A percentile compares a stretch with the other conserved stretches of the same genome.
These are phyloP conservation scores for Apomyelois bistriatella DNA, from an alignment of 2,888 invertebrate species.

Conservation along the genomic window DNA sequence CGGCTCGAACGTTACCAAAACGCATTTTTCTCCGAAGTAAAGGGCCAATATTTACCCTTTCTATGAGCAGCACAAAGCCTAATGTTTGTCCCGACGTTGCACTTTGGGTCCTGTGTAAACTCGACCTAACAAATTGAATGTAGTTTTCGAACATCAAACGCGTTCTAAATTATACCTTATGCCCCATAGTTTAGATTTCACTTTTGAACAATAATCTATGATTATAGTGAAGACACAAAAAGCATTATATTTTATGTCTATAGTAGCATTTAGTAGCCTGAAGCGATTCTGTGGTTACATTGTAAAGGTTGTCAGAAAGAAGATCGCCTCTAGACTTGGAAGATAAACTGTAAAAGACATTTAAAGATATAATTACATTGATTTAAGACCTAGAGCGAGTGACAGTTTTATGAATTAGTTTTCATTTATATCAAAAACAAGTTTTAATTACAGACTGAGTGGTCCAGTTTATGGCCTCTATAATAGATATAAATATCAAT, in stretches of 20 bases:
- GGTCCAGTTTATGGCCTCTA: conserved; percentile 11
- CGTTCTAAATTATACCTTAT: conserved; percentile 36
- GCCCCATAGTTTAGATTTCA: conserved; percentile 27
- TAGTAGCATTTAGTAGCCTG: conserved; percentile 75
- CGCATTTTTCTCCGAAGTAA: conserved; percentile 76
- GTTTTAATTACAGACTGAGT: conserved; percentile 18
- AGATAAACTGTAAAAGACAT: conserved; percentile 48
- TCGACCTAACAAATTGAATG: conserved; percentile 65
- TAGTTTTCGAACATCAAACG: conserved; percentile 26
- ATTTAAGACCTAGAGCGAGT: conserved; percentile 47
- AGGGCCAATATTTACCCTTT: conserved; percentile 72
- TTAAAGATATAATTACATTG: conserved; percentile 55
- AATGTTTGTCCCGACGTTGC: conserved; percentile 74
- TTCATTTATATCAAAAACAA: conserved; percentile 28
- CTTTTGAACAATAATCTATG: conserved; percentile 23
- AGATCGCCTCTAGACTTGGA: conserved; percentile 47
- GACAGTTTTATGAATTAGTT: conserved; percentile 47
- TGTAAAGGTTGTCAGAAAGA: conserved; percentile 57
- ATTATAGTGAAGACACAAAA: conserved; percentile 54
- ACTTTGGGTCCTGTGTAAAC: conserved; percentile 77
- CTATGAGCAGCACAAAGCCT: conserved; percentile 73
- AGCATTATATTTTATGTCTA: conserved; percentile 64
- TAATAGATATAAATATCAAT: conserved; percentile 12
- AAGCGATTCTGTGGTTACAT: conserved; percentile 65
- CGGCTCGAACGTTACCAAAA: conserved; percentile 63